phyloP scores from a whole-genome alignment of 2,113 vertebrate species.

The Muntiacus muntjak region DNA sequence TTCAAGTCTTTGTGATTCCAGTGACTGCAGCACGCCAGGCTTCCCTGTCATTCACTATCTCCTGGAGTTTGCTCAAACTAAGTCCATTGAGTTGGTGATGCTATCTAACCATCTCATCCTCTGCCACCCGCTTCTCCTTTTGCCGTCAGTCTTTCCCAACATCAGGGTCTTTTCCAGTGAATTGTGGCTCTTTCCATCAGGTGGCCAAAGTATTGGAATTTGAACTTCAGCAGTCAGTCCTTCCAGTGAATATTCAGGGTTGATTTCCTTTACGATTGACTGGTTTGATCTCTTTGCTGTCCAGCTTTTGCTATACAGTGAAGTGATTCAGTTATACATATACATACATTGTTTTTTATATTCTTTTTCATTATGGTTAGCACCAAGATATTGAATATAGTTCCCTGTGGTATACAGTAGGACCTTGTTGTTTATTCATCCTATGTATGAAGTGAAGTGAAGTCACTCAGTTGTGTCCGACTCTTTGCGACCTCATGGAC shows the following conservation, averaged over 20 bases:
- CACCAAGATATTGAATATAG: neutral
- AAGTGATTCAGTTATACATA: neutral
- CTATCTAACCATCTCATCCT: neutral
- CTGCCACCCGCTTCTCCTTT: neutral
- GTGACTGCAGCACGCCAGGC: neutral
- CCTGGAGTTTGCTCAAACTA: neutral
- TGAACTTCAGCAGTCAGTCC: neutral
- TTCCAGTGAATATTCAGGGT: neutral
- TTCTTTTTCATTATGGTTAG: neutral
- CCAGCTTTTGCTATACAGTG: neutral
- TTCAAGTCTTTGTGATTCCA: neutral
- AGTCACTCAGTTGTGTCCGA: neutral
- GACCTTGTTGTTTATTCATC: neutral
- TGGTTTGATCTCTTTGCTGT: neutral
- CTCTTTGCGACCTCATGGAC: neutral
- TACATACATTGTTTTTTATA: neutral
- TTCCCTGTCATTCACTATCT: neutral
- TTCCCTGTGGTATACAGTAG: neutral
- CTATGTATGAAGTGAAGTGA: neutral
- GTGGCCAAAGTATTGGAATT: neutral
- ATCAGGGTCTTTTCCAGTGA: neutral
- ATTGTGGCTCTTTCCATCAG: rapidly evolving
- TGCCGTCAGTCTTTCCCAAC: neutral
- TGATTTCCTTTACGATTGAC: neutral
- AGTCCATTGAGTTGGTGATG: neutral